These are phyloP conservation scores for Patella caerulea DNA, from an alignment of 2,888 invertebrate species.

Conservation along the genomic window DNA sequence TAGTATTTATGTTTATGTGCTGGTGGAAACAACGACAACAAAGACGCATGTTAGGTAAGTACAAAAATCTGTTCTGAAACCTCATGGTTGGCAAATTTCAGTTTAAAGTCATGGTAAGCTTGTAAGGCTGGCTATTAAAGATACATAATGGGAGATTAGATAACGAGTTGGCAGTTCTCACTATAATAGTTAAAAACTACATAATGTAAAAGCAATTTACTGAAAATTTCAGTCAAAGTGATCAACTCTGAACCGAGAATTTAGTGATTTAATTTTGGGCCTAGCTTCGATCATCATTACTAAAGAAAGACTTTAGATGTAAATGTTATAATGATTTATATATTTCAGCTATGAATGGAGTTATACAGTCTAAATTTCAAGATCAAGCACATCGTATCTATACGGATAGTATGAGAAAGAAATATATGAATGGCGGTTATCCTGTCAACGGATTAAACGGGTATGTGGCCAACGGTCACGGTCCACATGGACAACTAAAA, in stretches of 20 bases:
- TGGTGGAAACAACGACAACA: slow-evolving; percentile 69
- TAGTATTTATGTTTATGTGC: slow-evolving; percentile 69
- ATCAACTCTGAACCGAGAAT: no score
- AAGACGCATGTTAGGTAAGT: slow-evolving; percentile 58
- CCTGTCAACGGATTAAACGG: slow-evolving; percentile 53
- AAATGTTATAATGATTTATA: not conserved
- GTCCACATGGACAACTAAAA: slow-evolving; percentile 49
- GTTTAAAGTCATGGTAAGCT: not conserved
- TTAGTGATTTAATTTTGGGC: no score
- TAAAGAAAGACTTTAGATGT: no score
- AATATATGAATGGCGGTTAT: slow-evolving; percentile 55
- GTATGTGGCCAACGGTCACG: slow-evolving; percentile 53
- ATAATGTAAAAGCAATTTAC: no score
- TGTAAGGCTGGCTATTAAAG: not conserved
- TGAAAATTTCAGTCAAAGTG: no score
- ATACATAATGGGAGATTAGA: no score
- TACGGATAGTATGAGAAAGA: slow-evolving; percentile 54
- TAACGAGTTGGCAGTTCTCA: no score
- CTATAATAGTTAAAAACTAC: no score
- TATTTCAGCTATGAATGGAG: slow-evolving; percentile 47
- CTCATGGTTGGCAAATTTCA: slow-evolving; percentile 12
- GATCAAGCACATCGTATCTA: slow-evolving; percentile 57
- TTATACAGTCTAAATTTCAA: slow-evolving; percentile 52
- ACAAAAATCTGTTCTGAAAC: not conserved
- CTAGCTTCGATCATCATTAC: no score